These are phyloP conservation scores for Trachops cirrhosus DNA, from an alignment of 2,797 vertebrate species.

Conservation along the genomic window DNA sequence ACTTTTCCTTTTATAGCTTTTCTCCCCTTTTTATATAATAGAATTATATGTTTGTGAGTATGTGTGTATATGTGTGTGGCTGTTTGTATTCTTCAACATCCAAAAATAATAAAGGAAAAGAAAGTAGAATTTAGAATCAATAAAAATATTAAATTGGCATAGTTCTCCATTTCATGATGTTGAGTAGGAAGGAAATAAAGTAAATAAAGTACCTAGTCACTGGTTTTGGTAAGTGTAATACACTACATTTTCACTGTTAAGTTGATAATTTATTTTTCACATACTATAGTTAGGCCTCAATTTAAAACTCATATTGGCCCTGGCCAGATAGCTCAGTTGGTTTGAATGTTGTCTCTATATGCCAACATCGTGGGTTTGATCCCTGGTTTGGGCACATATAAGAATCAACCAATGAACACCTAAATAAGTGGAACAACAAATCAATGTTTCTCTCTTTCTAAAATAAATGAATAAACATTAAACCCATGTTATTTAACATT, in stretches of 20 bases:
- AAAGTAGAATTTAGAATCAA: conserved; percentile 25
- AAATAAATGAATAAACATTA: not conserved
- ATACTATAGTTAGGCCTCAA: not conserved
- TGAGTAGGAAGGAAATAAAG: not conserved
- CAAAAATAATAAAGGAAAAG: not conserved
- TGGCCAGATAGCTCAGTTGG: too few relatives aligned
- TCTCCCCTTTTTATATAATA: not conserved
- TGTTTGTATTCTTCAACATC: not conserved
- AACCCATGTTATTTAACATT: not conserved
- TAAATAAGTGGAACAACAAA: too few relatives aligned
- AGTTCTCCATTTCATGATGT: not conserved
- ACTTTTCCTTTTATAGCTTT: conserved; percentile 40
- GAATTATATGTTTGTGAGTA: not conserved
- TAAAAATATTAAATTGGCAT: conserved; percentile 34
- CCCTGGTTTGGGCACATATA: too few relatives aligned
- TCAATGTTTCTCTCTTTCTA: too few relatives aligned
- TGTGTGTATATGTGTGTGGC: not conserved
- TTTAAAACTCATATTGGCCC: not conserved
- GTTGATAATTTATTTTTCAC: not conserved
- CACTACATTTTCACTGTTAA: not conserved
- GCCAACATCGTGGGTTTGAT: too few relatives aligned
- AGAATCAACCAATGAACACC: too few relatives aligned
- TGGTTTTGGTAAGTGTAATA: not conserved
- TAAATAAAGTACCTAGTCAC: not conserved
- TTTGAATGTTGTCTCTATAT: too few relatives aligned